Percentiles rank a stretch among this genome's conserved stretches.
These are phyloP conservation scores for Poecilobothrus nobilitatus DNA, from an alignment of 2,888 invertebrate species.

Conservation along the genomic window DNA sequence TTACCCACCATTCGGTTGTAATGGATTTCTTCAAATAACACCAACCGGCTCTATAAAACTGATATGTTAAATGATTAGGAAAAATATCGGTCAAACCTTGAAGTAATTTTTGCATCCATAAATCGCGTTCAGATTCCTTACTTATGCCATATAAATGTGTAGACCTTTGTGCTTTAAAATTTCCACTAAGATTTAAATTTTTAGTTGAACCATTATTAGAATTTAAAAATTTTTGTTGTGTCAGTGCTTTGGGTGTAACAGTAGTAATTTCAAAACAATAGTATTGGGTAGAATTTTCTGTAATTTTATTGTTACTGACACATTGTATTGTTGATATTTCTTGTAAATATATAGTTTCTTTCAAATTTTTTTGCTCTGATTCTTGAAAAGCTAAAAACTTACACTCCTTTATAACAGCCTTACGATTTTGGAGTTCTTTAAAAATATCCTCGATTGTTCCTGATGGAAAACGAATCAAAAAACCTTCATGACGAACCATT, in stretches of 20 bases:
- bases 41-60: slow-evolving; percentile 71
- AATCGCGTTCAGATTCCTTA: slow-evolving; percentile 40
- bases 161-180: slow-evolving; percentile 37
- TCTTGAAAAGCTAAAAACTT: slow-evolving; percentile 67
- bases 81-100: slow-evolving; percentile 63
- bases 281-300: slow-evolving; percentile 40
- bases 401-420: slow-evolving; percentile 62
- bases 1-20: background rate
- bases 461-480: slow-evolving; percentile 40
- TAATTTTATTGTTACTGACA: slow-evolving; percentile 44
- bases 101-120: slow-evolving; percentile 73
- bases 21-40: slow-evolving; percentile 55
- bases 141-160: slow-evolving; percentile 43
- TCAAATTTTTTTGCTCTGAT: slow-evolving; percentile 57
- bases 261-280: slow-evolving; percentile 43
- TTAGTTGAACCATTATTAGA: slow-evolving; percentile 35
- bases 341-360: slow-evolving; percentile 62
- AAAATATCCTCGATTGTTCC: slow-evolving; percentile 63
- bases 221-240: slow-evolving; percentile 25
- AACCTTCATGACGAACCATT: slow-evolving; percentile 40
- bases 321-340: slow-evolving; percentile 44
- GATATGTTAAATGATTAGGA: slow-evolving; percentile 58
- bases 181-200: slow-evolving; percentile 37
- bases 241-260: slow-evolving; percentile 35
- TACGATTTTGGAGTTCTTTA: slow-evolving; percentile 66